Base-by-base conservation (phyloP, 1,140 invertebrate species). In the Cepaea nemoralis region DNA sequence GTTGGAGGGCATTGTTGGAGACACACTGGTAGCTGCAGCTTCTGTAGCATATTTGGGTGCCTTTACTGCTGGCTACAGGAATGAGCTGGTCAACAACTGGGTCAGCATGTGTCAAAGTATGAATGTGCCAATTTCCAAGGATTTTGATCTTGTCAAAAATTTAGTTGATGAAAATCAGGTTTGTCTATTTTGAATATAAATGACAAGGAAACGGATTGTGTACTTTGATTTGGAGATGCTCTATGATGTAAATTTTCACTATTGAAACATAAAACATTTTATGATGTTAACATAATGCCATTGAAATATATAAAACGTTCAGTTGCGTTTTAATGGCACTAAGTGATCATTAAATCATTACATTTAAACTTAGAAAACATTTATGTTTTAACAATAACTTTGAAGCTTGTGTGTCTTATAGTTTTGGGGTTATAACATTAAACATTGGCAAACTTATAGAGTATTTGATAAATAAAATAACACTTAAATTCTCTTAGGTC, bases 121-220 rank as follows among this genome's bases (percentile, higher is more conserved):
- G 22, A 77, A 86, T 27, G 88, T 92, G n/a, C 90, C 90, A 12
- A 89, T 92, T 63, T 89, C 89, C 19, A 86, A 88, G 14, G 85
- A 88, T 86, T 93, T 90, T 89, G 95, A 94, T 90, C 90, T 97
- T 40, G 93, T 95, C 16, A 92, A 91, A n/a, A 93, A 95, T 59
- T 92, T 97, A 83, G 95, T 94, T n/a, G 95, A 96, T 91, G 93
- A 95, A 31, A 88, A 89, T 75, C 87, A 89, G 87, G 90, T 91
- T 31, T 78, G 48, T 77, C 19, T 33, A 24, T 69, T 66, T n/a
- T 66, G 10, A 10, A 8, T 66, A n/a, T 69, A 45, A 45, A 45
- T 10, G 16, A 45, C 42, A 45, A 45, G 16, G 6, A 45, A 45
- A 45, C 16, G 31, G 10, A 10, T 66, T 10, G 22, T n/a, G 24